A percentile compares a stretch with the other conserved stretches of the same genome.
These are phyloP conservation scores for Zonitis immaculata DNA, from an alignment of 2,888 invertebrate genomes.

Conservation along the genomic window DNA sequence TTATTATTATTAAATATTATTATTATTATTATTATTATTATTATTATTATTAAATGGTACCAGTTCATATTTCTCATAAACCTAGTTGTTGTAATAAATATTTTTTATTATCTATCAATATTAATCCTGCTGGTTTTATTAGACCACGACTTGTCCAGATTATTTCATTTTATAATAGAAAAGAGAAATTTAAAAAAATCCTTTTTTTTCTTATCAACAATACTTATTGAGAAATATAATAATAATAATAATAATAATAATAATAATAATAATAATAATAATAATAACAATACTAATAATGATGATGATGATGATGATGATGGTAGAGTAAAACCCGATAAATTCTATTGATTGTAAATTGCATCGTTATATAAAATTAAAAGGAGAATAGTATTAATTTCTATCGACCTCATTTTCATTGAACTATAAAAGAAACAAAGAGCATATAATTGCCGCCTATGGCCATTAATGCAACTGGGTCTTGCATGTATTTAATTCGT, in stretches of 20 bases:
- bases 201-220: too few relatives aligned
- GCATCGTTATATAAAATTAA: conserved; percentile 15
- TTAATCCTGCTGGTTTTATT: not conserved
- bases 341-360: conserved; percentile 5
- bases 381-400: conserved; percentile 26
- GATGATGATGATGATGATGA: not conserved
- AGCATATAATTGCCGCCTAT: conserved; percentile 32
- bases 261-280: too few relatives aligned
- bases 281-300: too few relatives aligned
- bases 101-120: not conserved
- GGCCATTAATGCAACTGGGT: conserved; percentile 36
- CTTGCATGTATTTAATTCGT: conserved; percentile 28
- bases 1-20: too few relatives aligned
- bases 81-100: not conserved
- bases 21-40: too few relatives aligned
- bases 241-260: too few relatives aligned
- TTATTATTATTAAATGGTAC: too few relatives aligned
- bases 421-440: conserved; percentile 37
- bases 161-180: too few relatives aligned
- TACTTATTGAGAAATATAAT: not conserved
- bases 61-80: not conserved
- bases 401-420: conserved; percentile 36
- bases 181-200: too few relatives aligned
- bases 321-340: not conserved
- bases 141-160: not conserved